Evolutionary conservation across 2,113 vertebrate species (phyloP).

Genomic region (Embiotoca jacksoni): DNA sequence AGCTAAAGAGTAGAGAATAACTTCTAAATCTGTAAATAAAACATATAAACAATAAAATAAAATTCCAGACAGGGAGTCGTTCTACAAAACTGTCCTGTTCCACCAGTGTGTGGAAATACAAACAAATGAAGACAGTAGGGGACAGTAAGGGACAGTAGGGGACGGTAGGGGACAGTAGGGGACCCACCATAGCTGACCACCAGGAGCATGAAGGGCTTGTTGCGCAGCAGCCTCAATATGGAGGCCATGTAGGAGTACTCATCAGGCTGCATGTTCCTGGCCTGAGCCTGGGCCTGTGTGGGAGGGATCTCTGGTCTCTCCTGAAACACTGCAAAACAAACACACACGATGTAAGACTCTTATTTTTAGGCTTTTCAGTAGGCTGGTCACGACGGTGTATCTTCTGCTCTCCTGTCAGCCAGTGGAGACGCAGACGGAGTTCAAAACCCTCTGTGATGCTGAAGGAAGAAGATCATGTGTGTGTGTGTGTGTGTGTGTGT

Average conservation of each 20-base stretch:
- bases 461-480: not conserved
- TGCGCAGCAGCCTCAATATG: conserved; percentile 87
- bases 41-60: not conserved
- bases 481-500: not conserved
- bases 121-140: too few species aligned
- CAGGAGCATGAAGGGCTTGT: conserved; percentile 91
- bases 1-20: not conserved
- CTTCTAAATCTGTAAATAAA: not conserved
- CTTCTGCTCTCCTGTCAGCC: not conserved
- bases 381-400: too few species aligned
- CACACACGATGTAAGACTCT: not conserved
- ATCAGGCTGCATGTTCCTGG: conserved; percentile 71
- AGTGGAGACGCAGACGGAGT: not conserved
- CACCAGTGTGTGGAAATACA: not conserved
- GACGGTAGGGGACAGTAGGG: not conserved
- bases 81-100: not conserved
- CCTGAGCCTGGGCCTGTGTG: conserved; percentile 88
- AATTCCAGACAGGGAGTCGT: too few species aligned
- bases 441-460: not conserved
- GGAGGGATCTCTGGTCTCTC: conserved; percentile 91
- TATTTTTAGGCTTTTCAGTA: too few species aligned
- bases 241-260: conserved; percentile 89
- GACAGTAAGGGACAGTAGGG: too few species aligned
- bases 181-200: conserved; percentile 91
- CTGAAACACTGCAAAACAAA: conserved; percentile 88